phyloP scores from a whole-genome alignment of 2,888 invertebrate species.

The Apoda limacodes region DNA sequence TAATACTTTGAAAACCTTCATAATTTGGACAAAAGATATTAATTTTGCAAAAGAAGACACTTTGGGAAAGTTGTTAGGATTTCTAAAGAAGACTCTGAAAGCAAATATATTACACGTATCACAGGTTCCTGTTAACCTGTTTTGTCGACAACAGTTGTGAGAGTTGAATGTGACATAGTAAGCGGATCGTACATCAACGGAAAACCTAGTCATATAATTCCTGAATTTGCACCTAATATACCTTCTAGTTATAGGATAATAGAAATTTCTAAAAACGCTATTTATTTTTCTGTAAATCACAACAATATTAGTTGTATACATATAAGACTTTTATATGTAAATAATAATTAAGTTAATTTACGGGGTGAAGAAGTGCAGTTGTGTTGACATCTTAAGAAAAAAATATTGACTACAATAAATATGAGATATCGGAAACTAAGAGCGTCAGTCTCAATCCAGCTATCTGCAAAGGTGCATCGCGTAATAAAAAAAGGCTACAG shows the following conservation, averaged over 20 bases:
- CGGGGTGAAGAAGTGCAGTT: constrained; percentile 10
- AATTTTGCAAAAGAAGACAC: constrained; percentile 1
- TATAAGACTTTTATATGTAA: constrained; percentile 8
- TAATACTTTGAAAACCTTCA: constrained; percentile 4
- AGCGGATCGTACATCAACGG: constrained; percentile 3
- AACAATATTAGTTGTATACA: too few relatives aligned
- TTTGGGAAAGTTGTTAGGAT: constrained; percentile 1
- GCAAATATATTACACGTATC: too few relatives aligned
- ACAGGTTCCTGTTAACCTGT: too few relatives aligned
- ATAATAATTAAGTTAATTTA: constrained; percentile 10
- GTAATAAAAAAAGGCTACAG: constrained; percentile 6
- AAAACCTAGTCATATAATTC: constrained; percentile 5
- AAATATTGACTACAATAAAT: constrained; percentile 11
- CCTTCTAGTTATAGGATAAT: constrained; percentile 7
- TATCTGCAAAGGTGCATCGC: too few relatives aligned
- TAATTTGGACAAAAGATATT: neutral
- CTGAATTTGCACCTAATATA: constrained; percentile 8
- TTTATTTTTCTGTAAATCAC: too few relatives aligned
- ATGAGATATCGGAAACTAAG: too few relatives aligned
- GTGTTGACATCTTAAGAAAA: constrained; percentile 9
- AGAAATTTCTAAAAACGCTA: too few relatives aligned
- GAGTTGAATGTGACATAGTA: too few relatives aligned
- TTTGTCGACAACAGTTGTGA: too few relatives aligned
- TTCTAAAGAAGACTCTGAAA: constrained; percentile 1
- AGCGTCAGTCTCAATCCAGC: too few relatives aligned